These are phyloP conservation scores for Liasis olivaceus DNA, from an alignment of 2,797 vertebrate species.

Conservation along the genomic window DNA sequence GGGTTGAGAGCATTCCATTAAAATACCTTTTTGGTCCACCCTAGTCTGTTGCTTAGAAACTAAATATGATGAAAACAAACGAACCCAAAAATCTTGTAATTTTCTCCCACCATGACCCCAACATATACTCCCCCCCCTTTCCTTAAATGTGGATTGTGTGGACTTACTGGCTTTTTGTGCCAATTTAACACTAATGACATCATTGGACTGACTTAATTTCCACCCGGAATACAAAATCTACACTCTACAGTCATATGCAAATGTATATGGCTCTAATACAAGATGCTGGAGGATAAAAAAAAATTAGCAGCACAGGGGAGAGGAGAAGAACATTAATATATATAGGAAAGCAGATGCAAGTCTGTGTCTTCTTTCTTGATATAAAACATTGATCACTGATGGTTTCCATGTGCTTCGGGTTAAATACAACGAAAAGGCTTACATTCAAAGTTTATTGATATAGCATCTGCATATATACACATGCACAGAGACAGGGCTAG, in stretches of 20 bases:
- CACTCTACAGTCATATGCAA: background rate
- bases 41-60: background rate
- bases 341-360: background rate
- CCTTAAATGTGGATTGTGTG: background rate
- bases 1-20: background rate
- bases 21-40: background rate
- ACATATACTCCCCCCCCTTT: background rate
- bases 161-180: background rate
- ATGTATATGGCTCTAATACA: background rate
- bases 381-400: no score
- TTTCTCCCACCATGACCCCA: background rate
- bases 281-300: background rate
- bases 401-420: background rate
- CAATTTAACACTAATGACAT: background rate
- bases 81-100: background rate
- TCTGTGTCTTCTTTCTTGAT: background rate
- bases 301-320: background rate
- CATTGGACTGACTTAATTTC: slow-evolving; percentile 7
- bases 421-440: background rate
- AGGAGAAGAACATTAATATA: no score
- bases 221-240: slow-evolving; percentile 11
- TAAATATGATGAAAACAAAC: slow-evolving; percentile 3
- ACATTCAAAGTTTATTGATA: background rate
- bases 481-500: background rate
- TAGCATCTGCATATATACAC: background rate